A percentile compares a stretch with the other conserved stretches of the same genome.
These are phyloP conservation scores for Marronus borbonicus DNA, from an alignment of 2,888 invertebrate genomes.

Conservation along the genomic window DNA sequence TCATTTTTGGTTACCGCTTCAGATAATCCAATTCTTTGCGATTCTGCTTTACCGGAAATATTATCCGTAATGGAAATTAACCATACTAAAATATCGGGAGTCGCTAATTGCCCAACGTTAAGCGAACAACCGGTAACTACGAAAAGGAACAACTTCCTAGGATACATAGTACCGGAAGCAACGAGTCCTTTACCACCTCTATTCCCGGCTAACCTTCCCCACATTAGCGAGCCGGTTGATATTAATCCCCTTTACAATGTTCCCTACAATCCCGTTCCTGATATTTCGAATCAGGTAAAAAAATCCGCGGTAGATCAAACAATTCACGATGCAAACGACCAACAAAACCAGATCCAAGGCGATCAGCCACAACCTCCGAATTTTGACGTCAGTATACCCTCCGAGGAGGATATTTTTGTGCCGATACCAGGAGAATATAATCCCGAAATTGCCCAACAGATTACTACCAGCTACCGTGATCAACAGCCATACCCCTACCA, in stretches of 20 bases:
- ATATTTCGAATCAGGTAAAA: slow-evolving; percentile 51
- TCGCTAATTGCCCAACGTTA: slow-evolving; percentile 70
- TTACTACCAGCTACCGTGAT: not conserved
- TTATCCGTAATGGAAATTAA: slow-evolving; percentile 80
- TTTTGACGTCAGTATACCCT: not conserved
- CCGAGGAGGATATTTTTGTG: slow-evolving; percentile 43
- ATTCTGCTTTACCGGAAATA: slow-evolving; percentile 80
- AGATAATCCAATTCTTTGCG: slow-evolving; percentile 89
- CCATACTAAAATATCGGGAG: slow-evolving; percentile 82
- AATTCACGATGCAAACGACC: slow-evolving; percentile 42
- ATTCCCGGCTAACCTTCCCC: slow-evolving; percentile 8
- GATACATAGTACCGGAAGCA: slow-evolving; percentile 60
- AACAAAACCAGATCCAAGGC: slow-evolving; percentile 49
- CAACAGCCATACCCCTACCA: slow-evolving; percentile 44
- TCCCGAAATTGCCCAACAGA: slow-evolving; percentile 6
- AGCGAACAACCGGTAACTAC: slow-evolving; percentile 67
- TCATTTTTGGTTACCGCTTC: slow-evolving; percentile 62
- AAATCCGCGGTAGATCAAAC: slow-evolving; percentile 37
- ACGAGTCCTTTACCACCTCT: slow-evolving; percentile 29
- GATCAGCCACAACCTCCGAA: slow-evolving; percentile 27
- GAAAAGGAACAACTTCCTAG: slow-evolving; percentile 66
- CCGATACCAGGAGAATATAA: slow-evolving; percentile 35
- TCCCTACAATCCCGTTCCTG: slow-evolving; percentile 39
- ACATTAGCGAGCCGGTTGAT: slow-evolving; percentile 41
- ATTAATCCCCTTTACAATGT: slow-evolving; percentile 49